Evolutionary conservation across 2,113 vertebrate genomes (phyloP), one percentile per base, ranked within the genome.

Genomic region (Oreochromis aureus): DNA sequence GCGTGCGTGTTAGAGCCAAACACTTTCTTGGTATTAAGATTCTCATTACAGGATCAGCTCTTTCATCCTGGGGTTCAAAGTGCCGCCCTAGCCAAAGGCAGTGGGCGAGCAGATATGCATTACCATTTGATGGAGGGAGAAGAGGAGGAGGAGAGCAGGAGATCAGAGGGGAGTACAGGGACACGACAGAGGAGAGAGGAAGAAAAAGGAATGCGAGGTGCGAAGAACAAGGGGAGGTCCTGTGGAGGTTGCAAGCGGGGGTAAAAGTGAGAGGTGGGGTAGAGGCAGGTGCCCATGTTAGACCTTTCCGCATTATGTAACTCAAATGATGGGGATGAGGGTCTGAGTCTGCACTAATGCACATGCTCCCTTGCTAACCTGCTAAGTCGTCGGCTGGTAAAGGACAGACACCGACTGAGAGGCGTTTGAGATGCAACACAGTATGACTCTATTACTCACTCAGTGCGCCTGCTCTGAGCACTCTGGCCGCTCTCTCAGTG

Each of bases 1-100:
- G 22, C 58, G 32, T 55, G 84, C 39, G 30, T 36, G 81, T 85
- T 61, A 11, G 56, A 76, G 59, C 69, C 80, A 55, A 92, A 91
- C 83, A 30, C 79, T 92, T 93, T 91, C 89, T 89, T 84, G 7
- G 87, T 87, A 91, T 91, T 93, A 92, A 86, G 91, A 94, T 92
- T 94, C 92, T 94, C 94, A 93, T 95, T 94, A 93, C 86, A 87
- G 86, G 85, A 94, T 90, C 89, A 90, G 48, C 83, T 92, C 93
- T 95, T 94, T 95, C 95, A 95, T 95, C 94, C 87, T 84, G 9
- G 82, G 89, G 92, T 94, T 94, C 92, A 95, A 95, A 95, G 94
- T 86, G 7, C 59, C 61, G 56, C 90, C 93, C 86, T 44, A 59
- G 91, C 86, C 69, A n/a, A 76, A 73, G 36, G 90, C 90, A 87